Evolutionary conservation across 2,888 invertebrate species (phyloP).

Genomic region (Hirtodrosophila histrioides): DNA sequence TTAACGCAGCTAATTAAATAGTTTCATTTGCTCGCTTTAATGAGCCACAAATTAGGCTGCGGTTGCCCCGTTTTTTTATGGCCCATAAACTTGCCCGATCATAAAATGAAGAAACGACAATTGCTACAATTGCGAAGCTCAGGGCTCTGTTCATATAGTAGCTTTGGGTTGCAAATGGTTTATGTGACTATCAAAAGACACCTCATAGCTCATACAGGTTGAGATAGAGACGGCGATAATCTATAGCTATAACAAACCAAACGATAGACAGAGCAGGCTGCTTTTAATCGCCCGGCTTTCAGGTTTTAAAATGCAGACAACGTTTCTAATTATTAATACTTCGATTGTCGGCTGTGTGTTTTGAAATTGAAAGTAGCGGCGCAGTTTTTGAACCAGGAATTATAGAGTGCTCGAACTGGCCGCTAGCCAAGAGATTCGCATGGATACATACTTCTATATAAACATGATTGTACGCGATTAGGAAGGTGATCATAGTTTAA

Average conservation of each 20-base stretch:
- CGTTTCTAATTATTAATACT: slow-evolving; percentile 76
- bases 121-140: slow-evolving; percentile 57
- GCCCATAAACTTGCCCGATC: slow-evolving; percentile 52
- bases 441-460: background rate
- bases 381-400: slow-evolving; percentile 34
- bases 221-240: background rate
- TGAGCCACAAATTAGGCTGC: slow-evolving; percentile 70
- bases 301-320: slow-evolving; percentile 73
- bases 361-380: slow-evolving; percentile 54
- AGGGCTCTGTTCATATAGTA: slow-evolving; percentile 2
- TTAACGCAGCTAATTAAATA: slow-evolving; percentile 71
- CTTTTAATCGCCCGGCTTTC: too few species aligned
- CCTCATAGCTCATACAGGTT: slow-evolving; percentile 53
- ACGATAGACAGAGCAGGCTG: background rate
- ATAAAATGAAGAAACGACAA: slow-evolving; percentile 52
- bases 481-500: too few species aligned
- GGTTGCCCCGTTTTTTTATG: slow-evolving; percentile 60
- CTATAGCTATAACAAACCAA: background rate
- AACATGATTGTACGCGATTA: too few species aligned
- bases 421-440: slow-evolving; percentile 8
- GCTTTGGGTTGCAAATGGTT: slow-evolving; percentile 45
- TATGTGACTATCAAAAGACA: slow-evolving; percentile 71
- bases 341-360: slow-evolving; percentile 48
- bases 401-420: slow-evolving; percentile 19
- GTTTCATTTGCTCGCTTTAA: slow-evolving; percentile 62